Percentiles rank a stretch among this genome's conserved stretches.
These are phyloP conservation scores for Acanthaster planci DNA, from an alignment of 35 echinoderm and acorn worm genomes.

Conservation along the genomic window DNA sequence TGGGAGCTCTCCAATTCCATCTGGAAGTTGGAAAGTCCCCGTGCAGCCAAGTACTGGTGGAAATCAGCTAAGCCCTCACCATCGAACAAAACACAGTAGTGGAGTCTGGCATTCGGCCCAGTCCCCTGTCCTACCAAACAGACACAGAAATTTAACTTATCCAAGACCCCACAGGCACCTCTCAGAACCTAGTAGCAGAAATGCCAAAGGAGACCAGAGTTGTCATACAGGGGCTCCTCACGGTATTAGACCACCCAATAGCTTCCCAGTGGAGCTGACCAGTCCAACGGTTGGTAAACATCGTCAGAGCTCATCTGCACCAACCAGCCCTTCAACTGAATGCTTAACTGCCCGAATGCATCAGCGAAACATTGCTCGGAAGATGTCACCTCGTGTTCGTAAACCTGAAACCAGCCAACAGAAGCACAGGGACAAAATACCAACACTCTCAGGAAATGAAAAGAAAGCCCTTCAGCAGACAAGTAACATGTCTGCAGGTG, in stretches of 20 bases:
- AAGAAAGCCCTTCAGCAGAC: background rate
- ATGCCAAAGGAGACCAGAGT: background rate
- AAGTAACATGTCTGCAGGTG: background rate
- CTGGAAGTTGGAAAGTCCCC: no score
- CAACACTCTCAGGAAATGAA: background rate
- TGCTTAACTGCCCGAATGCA: background rate
- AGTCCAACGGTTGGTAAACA: background rate
- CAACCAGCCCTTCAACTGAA: constrained; percentile 4
- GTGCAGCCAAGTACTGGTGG: no score
- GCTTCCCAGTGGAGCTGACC: background rate
- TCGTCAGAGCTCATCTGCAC: constrained; percentile 1
- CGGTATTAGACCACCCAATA: background rate
- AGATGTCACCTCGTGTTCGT: constrained; percentile 7
- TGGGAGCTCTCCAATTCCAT: no score
- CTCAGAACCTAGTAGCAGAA: background rate
- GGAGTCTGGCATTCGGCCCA: background rate
- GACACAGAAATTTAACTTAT: background rate
- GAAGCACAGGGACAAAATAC: background rate
- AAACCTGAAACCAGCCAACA: background rate
- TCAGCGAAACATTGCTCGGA: constrained; percentile 7
- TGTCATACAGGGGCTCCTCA: background rate
- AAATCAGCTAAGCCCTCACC: no score
- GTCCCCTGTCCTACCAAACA: background rate
- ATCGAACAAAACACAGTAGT: no score
- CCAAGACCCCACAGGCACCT: constrained; percentile 16